Evolutionary conservation across 2,888 invertebrate genomes (phyloP).

Genomic region (Zaprionus lineosus): DNA sequence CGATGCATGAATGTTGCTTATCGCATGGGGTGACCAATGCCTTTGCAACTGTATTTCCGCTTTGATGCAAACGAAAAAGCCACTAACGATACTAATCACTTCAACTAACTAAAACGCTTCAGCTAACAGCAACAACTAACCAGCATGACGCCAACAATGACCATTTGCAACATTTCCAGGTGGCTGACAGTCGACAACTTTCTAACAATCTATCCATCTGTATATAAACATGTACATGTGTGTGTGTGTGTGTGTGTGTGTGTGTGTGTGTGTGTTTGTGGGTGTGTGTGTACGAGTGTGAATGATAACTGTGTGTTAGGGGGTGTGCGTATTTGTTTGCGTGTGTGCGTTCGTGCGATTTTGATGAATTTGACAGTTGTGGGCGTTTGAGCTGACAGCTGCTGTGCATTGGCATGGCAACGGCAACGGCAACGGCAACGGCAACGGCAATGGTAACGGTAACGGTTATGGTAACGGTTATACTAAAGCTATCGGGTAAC

Average conservation of each 20-base stretch:
- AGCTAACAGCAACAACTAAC: constrained; percentile 42
- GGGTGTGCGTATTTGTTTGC: constrained; percentile 7
- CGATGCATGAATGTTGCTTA: constrained; percentile 42
- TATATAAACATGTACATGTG: constrained; percentile 2
- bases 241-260: constrained; percentile 5
- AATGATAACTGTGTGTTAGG: constrained; percentile 10
- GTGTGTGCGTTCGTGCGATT: constrained; percentile 75
- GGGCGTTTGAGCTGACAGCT: constrained; percentile 81
- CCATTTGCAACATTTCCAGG: constrained; percentile 62
- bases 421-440: constrained; percentile 33
- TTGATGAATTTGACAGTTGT: constrained; percentile 82
- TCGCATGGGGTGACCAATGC: constrained; percentile 54
- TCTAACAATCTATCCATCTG: constrained; percentile 40
- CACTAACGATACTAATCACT: constrained; percentile 77
- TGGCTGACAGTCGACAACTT: constrained; percentile 66
- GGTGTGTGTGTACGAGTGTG: constrained; percentile 6
- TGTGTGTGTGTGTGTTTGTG: constrained; percentile 6
- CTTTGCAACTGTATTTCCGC: constrained; percentile 66
- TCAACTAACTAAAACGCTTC: constrained; percentile 76
- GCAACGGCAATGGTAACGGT: constrained; percentile 21
- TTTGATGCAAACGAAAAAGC: constrained; percentile 70
- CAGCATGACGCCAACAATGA: constrained; percentile 40
- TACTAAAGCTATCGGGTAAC: constrained; percentile 15
- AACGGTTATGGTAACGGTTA: constrained; percentile 5
- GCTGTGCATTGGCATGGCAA: constrained; percentile 54